Evolutionary conservation across 2,888 invertebrate genomes (phyloP), one percentile per base, ranked within the genome.

Genomic region (Watsonalla binaria): DNA sequence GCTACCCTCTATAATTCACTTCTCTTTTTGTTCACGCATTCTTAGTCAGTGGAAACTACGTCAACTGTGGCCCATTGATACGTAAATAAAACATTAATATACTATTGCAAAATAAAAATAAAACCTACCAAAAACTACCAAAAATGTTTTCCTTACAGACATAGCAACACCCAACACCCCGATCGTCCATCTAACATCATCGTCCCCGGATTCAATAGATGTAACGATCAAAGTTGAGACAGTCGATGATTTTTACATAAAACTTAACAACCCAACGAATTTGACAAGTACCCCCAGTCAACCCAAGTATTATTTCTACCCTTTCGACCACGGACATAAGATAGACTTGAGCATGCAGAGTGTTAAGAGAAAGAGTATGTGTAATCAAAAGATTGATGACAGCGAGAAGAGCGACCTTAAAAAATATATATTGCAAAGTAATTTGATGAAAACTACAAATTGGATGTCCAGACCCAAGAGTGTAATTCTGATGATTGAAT

Each of bases 131-230:
- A 46, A 45, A 11, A 39, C 46, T n/a, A 33, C 58, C 37, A 53
- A 47, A 52, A 52, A 54, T 46, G 47, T 6, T 15, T 35, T 34
- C 35, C 58, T 52, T 81, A 0, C 81, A 89, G 91, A 89, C 47
- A 62, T 86, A 6, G 72, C 84, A 2, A 64, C 78, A 0, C 68
- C 84, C 47, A 90, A 91, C 66, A 92, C 94, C 1, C 93, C 92
- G 42, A 92, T 95, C 11, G 92, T 94, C 0, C 94, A 93, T 51
- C 79, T 95, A n/a, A 94, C 94, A 0, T 94, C 95, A 0, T 92
- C 94, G 0, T 94, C 94, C 6, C 80, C 82, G 0, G 76, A 73
- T 0, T 90, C 92, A 8, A 90, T 95, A 15, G 77, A 78, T n/a
- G 93, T 94, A 51, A 86, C 84, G 0, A 84, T 96, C n/a, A 72